Base-by-base conservation (phyloP, 1,140 invertebrate genomes). In the Cotesia vestalis region DNA sequence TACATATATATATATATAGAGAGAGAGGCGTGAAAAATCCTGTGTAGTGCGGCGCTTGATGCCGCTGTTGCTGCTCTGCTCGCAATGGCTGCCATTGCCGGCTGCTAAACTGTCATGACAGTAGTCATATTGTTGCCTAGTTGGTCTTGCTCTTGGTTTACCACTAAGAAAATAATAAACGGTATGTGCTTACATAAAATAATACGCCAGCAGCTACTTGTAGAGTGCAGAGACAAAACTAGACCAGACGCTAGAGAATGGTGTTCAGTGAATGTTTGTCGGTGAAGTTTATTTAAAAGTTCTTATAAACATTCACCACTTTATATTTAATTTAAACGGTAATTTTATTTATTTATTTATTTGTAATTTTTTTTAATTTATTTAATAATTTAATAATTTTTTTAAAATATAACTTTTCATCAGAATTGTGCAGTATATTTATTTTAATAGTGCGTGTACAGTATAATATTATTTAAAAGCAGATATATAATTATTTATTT, bases 41-140 rank as follows among this genome's bases (percentile, higher is more conserved):
- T 35, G 20, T 64, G 51, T 55, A 34, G 38, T 51, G 38, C 55
- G n/a, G 36, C 55, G 17, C 36, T 34, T 20, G 59, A 36, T 14
- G 14, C 61, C 34, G 38, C 46, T 20, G 40, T 5, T 46, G 40
- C 40, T 46, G 40, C 6, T 46, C 11, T 46, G 27, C 20, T 35
- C 9, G 68, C 68, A 70, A 70, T 70, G 68, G 68, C 68, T 70
- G 68, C 59, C 68, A 70, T 14, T 17, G 52, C 51, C 52, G 66
- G 66, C 66, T 20, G 67, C 11, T 46, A 9, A 46, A 46, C 40
- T 46, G 40, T 46, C 40, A 57, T 20, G 53, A 57, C 53, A 57
- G n/a, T 4, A 20, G 53, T n/a, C 51, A n/a, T n/a, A n/a, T 2
- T 57, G 53, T n/a, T 17, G 53, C 8, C 20, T 57, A 6, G 11